Evolutionary conservation across 2,113 vertebrate genomes (phyloP), one percentile per base, ranked within the genome.

Genomic region (Malurus elegans): DNA sequence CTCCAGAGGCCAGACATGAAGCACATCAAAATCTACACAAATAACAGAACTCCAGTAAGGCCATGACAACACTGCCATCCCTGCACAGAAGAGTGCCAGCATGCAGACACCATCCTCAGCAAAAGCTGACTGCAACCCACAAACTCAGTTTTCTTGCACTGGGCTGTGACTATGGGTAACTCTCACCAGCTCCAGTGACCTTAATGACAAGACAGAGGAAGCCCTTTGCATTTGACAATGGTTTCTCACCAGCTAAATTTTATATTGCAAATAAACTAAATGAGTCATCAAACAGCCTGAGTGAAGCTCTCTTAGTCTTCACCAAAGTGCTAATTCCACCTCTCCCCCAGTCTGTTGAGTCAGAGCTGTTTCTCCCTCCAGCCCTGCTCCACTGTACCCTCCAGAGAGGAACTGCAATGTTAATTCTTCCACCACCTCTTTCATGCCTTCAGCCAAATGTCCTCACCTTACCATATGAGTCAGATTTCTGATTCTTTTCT

Each of bases 21-120:
- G 17, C 18, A 15, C 18, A 14, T 61, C 42, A 90, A 91, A 87
- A 95, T 34, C 36, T n/a, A 26, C 36, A 40, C 40, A 69, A 80
- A 17, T 6, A 90, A 34, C 44, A 81, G 32, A 79, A 40, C 45
- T 71, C 40, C 62, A 61, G 24, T 5, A 32, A 90, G 29, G 36
- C 36, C 14, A 4, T 0, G 1, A 61, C 24, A 44, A 16, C 34
- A 5, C 16, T 4, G 9, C 65, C 44, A 20, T 48, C 24, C 47
- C 45, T 2, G 4, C 1, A 1, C 29, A 66, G n/a, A 19, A 65
- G 17, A 51, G 31, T 7, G 57, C 26, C 24, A 10, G 26, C 3
- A 1, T 7, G 34, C 26, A 64, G 70, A 26, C 21, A 28, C 2
- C 0, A n/a, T 10, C 54, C 74, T 79, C 12, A 7, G 31, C 64